Evolutionary conservation across 2,888 invertebrate genomes (phyloP).

Genomic region (Chloroclysta siterata): DNA sequence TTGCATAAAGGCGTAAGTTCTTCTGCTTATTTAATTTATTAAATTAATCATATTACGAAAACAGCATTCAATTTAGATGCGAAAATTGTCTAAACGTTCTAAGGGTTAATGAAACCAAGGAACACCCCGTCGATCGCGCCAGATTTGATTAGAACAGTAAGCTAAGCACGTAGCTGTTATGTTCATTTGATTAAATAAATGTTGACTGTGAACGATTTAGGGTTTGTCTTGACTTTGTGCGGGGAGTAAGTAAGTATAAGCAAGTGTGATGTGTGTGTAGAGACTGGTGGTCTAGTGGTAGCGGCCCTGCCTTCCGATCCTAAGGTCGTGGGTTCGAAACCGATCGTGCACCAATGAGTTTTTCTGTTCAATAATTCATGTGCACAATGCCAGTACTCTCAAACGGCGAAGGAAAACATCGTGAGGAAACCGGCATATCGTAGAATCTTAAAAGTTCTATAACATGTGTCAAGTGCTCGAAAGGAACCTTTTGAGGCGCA

Average conservation of each 20-base stretch:
- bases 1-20: not conserved
- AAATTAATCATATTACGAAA: constrained; percentile 4
- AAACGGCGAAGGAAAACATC: too few species aligned
- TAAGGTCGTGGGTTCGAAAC: too few species aligned
- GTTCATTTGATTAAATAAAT: constrained; percentile 71
- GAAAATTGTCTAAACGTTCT: constrained; percentile 25
- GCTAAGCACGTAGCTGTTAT: constrained; percentile 67
- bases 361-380: too few species aligned
- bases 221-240: constrained; percentile 6
- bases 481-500: too few species aligned
- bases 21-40: constrained; percentile 1
- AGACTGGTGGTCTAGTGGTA: too few species aligned
- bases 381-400: too few species aligned
- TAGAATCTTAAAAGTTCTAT: too few species aligned
- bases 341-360: too few species aligned
- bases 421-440: too few species aligned
- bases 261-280: not conserved
- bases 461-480: too few species aligned
- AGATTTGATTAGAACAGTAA: constrained; percentile 68
- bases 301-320: too few species aligned
- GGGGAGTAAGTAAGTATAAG: not conserved
- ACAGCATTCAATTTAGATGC: constrained; percentile 17
- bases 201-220: constrained; percentile 60
- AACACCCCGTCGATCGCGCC: constrained; percentile 55
- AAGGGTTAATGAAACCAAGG: constrained; percentile 52